Conservation (phyloP, 1,140 invertebrate species). For the Carposina sasakii region DNA sequence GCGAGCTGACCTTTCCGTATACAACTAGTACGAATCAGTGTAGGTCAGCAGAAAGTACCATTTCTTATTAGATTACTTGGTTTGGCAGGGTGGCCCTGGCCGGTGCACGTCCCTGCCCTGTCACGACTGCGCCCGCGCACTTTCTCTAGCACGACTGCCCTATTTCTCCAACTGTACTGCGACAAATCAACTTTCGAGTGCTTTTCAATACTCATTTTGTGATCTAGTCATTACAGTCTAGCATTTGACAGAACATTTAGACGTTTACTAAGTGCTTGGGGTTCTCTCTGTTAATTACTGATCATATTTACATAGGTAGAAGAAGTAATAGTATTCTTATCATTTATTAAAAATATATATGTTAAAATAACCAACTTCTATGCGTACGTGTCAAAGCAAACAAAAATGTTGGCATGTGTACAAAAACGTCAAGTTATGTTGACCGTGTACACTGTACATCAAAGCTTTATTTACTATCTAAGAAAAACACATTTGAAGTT, state of each 20-base stretch:
- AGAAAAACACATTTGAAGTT: too few relatives aligned
- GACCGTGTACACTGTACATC: too few relatives aligned
- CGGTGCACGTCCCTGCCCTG: constrained; percentile 33
- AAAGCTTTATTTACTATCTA: too few relatives aligned
- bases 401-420: background rate
- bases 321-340: background rate
- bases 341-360: background rate
- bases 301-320: too few relatives aligned
- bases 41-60: too few relatives aligned
- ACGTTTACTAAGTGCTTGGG: too few relatives aligned
- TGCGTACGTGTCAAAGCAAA: background rate
- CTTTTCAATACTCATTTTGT: constrained; percentile 6
- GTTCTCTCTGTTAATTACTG: too few relatives aligned
- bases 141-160: constrained; percentile 51
- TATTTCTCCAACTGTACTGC: constrained; percentile 30
- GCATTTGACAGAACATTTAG: too few relatives aligned
- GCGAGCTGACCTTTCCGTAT: too few relatives aligned
- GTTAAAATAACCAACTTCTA: background rate
- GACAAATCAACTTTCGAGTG: constrained; percentile 45
- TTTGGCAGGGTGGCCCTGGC: too few relatives aligned
- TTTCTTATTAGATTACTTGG: too few relatives aligned
- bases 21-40: too few relatives aligned
- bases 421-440: background rate
- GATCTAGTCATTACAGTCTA: constrained; percentile 32
- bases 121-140: constrained; percentile 41